These are phyloP conservation scores for Kryptolebias marmoratus DNA, from an alignment of 2,113 vertebrate species.

Conservation along the genomic window DNA sequence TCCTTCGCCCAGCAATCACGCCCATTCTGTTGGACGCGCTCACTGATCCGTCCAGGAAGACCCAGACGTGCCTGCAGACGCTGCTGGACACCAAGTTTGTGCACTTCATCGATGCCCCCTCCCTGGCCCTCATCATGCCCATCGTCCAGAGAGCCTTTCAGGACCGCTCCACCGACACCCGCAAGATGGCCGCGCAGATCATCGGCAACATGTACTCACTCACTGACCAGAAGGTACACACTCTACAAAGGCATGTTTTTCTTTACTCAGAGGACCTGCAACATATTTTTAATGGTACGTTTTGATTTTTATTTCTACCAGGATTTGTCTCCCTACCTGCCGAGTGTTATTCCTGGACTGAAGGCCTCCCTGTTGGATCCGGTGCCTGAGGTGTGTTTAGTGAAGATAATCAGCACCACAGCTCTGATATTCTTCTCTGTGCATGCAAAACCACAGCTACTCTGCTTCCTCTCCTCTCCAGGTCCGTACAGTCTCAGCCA, in stretches of 20 bases:
- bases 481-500: slow-evolving; percentile 97
- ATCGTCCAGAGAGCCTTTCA: slow-evolving; percentile 98
- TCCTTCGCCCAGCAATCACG: slow-evolving; percentile 86
- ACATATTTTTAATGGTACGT: background rate
- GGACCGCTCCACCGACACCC: slow-evolving; percentile 96
- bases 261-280: background rate
- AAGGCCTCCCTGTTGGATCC: slow-evolving; percentile 95
- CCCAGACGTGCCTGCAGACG: slow-evolving; percentile 95
- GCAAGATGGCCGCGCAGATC: slow-evolving; percentile 99
- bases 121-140: slow-evolving; percentile 97
- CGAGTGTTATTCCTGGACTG: slow-evolving; percentile 95
- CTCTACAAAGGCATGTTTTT: background rate
- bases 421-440: background rate
- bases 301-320: slow-evolving; percentile 52
- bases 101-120: slow-evolving; percentile 97
- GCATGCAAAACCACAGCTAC: background rate
- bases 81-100: slow-evolving; percentile 98
- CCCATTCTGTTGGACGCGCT: slow-evolving; percentile 95
- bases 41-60: slow-evolving; percentile 94
- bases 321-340: slow-evolving; percentile 97
- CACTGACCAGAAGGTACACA: slow-evolving; percentile 94
- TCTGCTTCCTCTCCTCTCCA: slow-evolving; percentile 50
- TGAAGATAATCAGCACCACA: background rate
- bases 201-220: slow-evolving; percentile 99
- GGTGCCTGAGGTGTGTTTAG: slow-evolving; percentile 90